Evolutionary conservation across 1,140 invertebrate genomes (phyloP).

Genomic region (Wasmannia auropunctata): DNA sequence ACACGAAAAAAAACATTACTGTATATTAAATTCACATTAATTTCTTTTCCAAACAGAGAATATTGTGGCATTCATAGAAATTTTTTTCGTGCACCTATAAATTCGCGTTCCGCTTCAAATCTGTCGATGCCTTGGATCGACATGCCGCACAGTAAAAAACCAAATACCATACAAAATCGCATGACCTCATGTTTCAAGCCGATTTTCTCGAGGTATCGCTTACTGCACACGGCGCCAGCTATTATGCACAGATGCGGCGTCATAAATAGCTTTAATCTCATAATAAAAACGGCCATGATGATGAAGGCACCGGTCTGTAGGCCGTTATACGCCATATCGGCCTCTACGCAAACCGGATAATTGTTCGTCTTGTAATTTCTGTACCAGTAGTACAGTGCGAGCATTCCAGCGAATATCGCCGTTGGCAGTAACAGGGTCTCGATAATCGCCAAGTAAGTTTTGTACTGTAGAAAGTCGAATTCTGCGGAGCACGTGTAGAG

Average conservation of each 20-base stretch:
- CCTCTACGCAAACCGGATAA: slow-evolving; percentile 84
- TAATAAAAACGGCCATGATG: slow-evolving; percentile 91
- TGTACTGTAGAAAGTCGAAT: slow-evolving; percentile 91
- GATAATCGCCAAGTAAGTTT: slow-evolving; percentile 84
- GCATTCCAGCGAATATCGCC: slow-evolving; percentile 83
- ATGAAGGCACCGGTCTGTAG: slow-evolving; percentile 89
- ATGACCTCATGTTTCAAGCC: slow-evolving; percentile 75
- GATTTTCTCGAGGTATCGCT: slow-evolving; percentile 80
- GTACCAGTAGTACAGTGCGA: slow-evolving; percentile 83
- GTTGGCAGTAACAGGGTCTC: slow-evolving; percentile 87
- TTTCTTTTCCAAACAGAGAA: no score
- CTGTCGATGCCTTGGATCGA: slow-evolving; percentile 79
- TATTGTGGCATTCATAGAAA: no score
- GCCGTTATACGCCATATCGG: slow-evolving; percentile 90
- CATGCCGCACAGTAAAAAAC: slow-evolving; percentile 79
- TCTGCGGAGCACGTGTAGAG: slow-evolving; percentile 94
- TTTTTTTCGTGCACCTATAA: no score
- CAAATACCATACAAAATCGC: slow-evolving; percentile 73
- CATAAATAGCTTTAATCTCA: slow-evolving; percentile 94
- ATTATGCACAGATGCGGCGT: slow-evolving; percentile 93
- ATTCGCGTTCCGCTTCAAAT: slow-evolving; percentile 76
- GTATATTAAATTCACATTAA: no score
- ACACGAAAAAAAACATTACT: no score
- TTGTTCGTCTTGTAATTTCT: slow-evolving; percentile 72
- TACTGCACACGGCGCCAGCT: slow-evolving; percentile 87